Percentiles rank a stretch among this genome's conserved stretches.
Evolutionary conservation across 2,797 vertebrate genomes (phyloP).

Genomic region (Propithecus deckenii): DNA sequence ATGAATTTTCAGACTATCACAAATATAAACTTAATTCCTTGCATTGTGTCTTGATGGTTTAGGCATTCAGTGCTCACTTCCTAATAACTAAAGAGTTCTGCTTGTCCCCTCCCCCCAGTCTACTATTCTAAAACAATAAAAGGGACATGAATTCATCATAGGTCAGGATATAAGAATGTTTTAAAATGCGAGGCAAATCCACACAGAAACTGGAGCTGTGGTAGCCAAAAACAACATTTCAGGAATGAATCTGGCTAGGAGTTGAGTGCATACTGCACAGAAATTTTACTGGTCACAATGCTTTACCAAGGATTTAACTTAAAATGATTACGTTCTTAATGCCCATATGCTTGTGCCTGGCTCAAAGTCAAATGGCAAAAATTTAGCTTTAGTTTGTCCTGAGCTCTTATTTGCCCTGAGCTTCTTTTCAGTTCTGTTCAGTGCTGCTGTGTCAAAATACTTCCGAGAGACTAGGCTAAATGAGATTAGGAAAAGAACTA

Average conservation of each 20-base stretch:
- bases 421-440: conserved; percentile 1
- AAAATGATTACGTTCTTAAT: not conserved
- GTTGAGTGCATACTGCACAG: not conserved
- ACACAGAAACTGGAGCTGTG: conserved; percentile 43
- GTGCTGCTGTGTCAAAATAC: conserved; percentile 31
- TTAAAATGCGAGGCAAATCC: conserved; percentile 69
- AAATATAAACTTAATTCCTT: conserved; percentile 41
- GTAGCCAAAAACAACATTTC: conserved; percentile 73
- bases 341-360: conserved; percentile 7
- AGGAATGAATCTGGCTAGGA: conserved; percentile 47
- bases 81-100: conserved; percentile 19
- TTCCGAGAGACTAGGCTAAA: conserved; percentile 1
- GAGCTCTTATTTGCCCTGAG: not conserved
- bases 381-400: conserved; percentile 36
- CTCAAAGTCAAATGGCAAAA: conserved; percentile 37
- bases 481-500: conserved; percentile 26
- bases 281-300: conserved; percentile 26
- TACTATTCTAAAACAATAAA: conserved; percentile 57
- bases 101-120: not conserved
- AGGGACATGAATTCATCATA: conserved; percentile 70
- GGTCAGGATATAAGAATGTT: conserved; percentile 69
- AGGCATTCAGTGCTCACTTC: conserved; percentile 47
- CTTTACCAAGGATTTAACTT: not conserved
- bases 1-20: conserved; percentile 29
- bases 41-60: conserved; percentile 29